Evolutionary conservation across 92 coral and sea anemone species (phyloP).

Genomic region (Desmophyllum pertusum): DNA sequence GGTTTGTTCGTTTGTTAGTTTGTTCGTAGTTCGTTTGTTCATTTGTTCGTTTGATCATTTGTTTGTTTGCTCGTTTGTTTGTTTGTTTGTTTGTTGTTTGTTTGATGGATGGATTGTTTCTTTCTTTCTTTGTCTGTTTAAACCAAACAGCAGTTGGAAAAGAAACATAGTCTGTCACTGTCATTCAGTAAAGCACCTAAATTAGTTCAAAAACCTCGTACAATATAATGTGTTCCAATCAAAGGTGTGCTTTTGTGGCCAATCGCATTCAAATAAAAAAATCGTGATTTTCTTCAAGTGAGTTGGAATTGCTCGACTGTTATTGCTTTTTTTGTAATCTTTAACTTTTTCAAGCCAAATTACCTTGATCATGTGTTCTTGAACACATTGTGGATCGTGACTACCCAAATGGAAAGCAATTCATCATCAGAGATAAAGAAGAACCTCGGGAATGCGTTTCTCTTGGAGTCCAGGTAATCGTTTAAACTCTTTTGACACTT

Average conservation of each 20-base stretch:
- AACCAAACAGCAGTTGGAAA: too few relatives aligned
- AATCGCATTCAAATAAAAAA: too few relatives aligned
- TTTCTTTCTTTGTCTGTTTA: too few relatives aligned
- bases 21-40: too few relatives aligned
- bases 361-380: constrained; percentile 99
- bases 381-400: constrained; percentile 97
- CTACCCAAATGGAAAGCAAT: constrained; percentile 96
- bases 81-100: too few relatives aligned
- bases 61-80: too few relatives aligned
- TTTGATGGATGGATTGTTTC: too few relatives aligned
- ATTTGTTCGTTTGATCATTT: too few relatives aligned
- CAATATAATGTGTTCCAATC: not conserved
- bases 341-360: not conserved
- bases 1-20: too few relatives aligned
- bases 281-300: not conserved
- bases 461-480: constrained; percentile 98
- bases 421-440: constrained; percentile 99
- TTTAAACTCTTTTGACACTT: constrained; percentile 99
- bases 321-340: not conserved
- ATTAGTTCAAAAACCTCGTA: not conserved
- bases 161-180: too few relatives aligned
- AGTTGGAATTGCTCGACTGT: not conserved
- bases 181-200: too few relatives aligned
- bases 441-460: constrained; percentile 98
- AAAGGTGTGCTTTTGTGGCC: not conserved